phyloP scores from a whole-genome alignment of 2,888 invertebrate genomes.

The Drosophila borborema region DNA sequence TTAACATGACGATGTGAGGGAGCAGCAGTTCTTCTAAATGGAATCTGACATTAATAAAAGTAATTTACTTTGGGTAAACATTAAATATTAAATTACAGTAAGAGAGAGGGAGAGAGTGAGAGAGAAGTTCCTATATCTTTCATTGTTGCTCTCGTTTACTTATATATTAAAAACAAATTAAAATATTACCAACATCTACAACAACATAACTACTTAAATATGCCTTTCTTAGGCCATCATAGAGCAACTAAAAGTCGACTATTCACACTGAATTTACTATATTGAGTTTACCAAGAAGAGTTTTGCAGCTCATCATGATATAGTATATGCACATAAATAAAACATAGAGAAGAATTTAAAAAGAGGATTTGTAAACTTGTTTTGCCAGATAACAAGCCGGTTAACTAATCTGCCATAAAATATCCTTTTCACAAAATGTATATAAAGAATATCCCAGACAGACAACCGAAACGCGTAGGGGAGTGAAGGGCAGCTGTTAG shows the following conservation, averaged over 20 bases:
- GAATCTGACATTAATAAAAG: no score
- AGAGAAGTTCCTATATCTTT: no score
- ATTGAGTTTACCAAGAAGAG: background rate
- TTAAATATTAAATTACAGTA: no score
- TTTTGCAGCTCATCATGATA: background rate
- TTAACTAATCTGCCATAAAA: slow-evolving; percentile 2
- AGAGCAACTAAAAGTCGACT: background rate
- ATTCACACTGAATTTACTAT: background rate
- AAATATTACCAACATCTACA: no score
- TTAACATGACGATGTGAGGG: no score
- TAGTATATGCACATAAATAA: background rate
- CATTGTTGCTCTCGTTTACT: background rate
- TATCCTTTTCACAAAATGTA: background rate
- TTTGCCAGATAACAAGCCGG: background rate
- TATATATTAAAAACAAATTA: background rate
- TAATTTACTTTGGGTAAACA: no score
- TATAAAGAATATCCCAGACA: background rate
- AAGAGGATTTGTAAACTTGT: background rate
- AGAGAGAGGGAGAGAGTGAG: no score
- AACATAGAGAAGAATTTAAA: no score
- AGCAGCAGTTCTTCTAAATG: no score
- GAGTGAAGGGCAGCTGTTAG: background rate
- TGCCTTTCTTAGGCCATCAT: background rate
- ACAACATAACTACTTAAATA: no score
- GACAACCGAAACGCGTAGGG: background rate